Conservation (phyloP, 2,797 vertebrate species). For the Pseudochromis fuscus region DNA sequence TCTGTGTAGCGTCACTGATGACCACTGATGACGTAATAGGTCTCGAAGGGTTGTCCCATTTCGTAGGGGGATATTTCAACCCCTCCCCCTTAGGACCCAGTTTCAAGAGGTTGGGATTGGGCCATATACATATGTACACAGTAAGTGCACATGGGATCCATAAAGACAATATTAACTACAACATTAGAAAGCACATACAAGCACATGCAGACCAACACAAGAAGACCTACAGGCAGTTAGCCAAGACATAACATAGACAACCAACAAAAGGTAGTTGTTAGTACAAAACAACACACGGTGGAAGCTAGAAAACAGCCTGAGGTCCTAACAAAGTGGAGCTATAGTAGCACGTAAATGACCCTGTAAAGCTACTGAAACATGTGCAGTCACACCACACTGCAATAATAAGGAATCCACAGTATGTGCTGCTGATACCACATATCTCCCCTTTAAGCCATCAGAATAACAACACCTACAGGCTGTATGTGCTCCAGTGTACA, state of each 20-base stretch:
- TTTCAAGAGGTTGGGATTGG: no score
- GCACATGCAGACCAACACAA: conserved; percentile 1
- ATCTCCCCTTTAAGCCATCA: not conserved
- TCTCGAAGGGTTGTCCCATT: no score
- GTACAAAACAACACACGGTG: conserved; percentile 11
- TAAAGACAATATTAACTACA: not conserved
- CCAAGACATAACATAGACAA: conserved; percentile 17
- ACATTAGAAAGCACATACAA: conserved; percentile 3
- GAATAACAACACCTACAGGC: not conserved
- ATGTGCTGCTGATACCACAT: not conserved
- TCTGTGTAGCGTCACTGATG: no score
- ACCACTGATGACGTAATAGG: no score
- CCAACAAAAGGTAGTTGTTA: conserved; percentile 23
- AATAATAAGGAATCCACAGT: not conserved
- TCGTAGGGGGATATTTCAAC: no score
- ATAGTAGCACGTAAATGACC: not conserved
- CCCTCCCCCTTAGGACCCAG: no score
- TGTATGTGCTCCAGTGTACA: not conserved
- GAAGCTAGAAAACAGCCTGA: conserved; percentile 9
- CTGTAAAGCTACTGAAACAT: no score
- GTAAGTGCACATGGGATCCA: conserved; percentile 12
- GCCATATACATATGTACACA: no score
- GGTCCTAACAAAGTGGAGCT: conserved; percentile 5
- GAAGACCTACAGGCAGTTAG: conserved; percentile 9
- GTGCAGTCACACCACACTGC: not conserved